These are phyloP conservation scores for Perodicticus potto DNA, from an alignment of 2,797 vertebrate genomes.

Conservation along the genomic window DNA sequence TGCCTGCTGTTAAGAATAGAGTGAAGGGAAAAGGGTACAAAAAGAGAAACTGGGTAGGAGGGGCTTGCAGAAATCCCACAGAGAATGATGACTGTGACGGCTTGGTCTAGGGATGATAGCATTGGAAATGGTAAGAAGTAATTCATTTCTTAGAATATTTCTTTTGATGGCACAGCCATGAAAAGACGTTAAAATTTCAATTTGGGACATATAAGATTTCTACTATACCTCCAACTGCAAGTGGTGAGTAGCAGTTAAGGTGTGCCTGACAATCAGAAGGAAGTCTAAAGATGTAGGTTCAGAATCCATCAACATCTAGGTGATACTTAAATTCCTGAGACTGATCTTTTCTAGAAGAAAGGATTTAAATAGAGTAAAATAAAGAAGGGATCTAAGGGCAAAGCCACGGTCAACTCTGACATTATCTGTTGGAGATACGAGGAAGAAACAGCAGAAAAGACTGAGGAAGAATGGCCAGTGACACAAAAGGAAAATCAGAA, in stretches of 20 bases:
- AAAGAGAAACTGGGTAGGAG: not conserved
- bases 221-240: not conserved
- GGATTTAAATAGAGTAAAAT: not conserved
- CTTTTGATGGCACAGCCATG: not conserved
- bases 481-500: not conserved
- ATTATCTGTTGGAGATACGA: not conserved
- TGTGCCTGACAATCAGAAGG: not conserved
- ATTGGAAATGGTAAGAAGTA: not conserved
- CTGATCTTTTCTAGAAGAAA: not conserved
- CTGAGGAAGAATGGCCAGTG: not conserved
- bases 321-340: constrained; percentile 15
- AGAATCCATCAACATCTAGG: not conserved
- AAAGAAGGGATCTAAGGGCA: not conserved
- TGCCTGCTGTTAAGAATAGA: not conserved
- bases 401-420: not conserved
- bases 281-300: not conserved
- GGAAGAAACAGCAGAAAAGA: not conserved
- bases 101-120: not conserved
- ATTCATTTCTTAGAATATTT: not conserved
- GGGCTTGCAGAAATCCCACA: not conserved
- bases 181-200: not conserved
- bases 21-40: not conserved
- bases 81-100: not conserved
- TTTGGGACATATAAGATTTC: not conserved
- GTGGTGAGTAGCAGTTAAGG: not conserved